These are phyloP conservation scores for Dasypolia templi DNA, from an alignment of 2,888 invertebrate species.

Conservation along the genomic window DNA sequence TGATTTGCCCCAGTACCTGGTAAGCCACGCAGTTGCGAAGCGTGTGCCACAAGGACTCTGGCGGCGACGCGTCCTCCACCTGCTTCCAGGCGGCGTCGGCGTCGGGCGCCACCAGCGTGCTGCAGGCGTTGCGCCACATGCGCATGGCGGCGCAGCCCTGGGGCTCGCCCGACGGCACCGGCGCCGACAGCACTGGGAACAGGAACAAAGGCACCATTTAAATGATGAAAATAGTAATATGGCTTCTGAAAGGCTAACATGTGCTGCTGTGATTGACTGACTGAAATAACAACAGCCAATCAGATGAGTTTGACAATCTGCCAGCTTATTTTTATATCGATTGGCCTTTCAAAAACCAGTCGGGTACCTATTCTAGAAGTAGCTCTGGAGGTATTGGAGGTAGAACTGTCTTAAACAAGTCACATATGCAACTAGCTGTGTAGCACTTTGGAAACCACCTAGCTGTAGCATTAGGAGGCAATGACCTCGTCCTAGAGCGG, in stretches of 20 bases:
- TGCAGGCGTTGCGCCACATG: conserved; percentile 85
- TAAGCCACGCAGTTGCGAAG: conserved; percentile 85
- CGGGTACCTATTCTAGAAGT: background rate
- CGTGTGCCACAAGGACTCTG: conserved; percentile 84
- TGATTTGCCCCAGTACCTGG: conserved; percentile 74
- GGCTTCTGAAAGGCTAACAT: background rate
- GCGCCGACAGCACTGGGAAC: conserved; percentile 57
- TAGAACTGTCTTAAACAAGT: too few relatives aligned
- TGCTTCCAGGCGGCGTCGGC: conserved; percentile 81
- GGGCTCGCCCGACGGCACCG: conserved; percentile 72
- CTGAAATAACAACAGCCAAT: background rate
- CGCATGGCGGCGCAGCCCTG: conserved; percentile 81
- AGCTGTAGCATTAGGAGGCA: background rate
- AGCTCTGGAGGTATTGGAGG: background rate
- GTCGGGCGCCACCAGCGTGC: conserved; percentile 76
- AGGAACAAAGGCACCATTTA: background rate
- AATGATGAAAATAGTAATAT: background rate
- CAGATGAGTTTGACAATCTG: background rate
- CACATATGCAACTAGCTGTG: background rate
- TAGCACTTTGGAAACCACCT: background rate
- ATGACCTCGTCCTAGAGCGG: conserved; percentile 14
- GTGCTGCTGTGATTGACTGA: background rate
- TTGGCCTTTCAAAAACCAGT: background rate
- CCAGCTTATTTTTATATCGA: conserved; percentile 1
- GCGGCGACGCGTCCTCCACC: conserved; percentile 77